A percentile compares a stretch with the other conserved stretches of the same genome.
phyloP scores from a whole-genome alignment of 2,797 vertebrate genomes.

The Huso huso region DNA sequence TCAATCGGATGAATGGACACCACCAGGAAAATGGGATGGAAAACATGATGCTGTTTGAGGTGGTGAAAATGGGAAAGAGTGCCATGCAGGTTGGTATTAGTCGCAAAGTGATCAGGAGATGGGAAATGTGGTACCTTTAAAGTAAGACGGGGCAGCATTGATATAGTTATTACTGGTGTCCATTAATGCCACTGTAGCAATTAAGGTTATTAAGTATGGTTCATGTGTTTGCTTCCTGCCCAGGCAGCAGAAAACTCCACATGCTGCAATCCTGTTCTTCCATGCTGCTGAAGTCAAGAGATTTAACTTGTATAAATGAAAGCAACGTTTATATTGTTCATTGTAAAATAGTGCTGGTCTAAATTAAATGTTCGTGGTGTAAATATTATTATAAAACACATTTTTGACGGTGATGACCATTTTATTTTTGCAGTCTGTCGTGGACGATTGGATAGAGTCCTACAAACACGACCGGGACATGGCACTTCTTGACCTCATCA shows the following conservation, averaged over 20 bases:
- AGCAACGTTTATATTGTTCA: too few relatives aligned
- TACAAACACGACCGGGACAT: conserved; percentile 95
- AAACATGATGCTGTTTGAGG: conserved; percentile 98
- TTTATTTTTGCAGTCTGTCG: conserved; percentile 75
- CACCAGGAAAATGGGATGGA: conserved; percentile 98
- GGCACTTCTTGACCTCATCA: conserved; percentile 95
- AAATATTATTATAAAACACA: conserved; percentile 9
- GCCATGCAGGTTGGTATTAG: conserved; percentile 85
- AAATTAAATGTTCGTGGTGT: conserved; percentile 9
- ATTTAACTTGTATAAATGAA: too few relatives aligned
- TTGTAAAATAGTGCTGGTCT: background rate
- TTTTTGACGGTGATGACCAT: conserved; percentile 4
- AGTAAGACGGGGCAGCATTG: too few relatives aligned
- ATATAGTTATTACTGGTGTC: too few relatives aligned
- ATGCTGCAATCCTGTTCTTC: too few relatives aligned
- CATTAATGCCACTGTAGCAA: too few relatives aligned
- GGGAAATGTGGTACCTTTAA: too few relatives aligned
- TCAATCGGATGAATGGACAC: conserved; percentile 92
- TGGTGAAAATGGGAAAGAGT: conserved; percentile 95
- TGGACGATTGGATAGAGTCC: conserved; percentile 98
- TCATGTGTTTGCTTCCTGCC: too few relatives aligned
- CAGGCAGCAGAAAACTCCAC: too few relatives aligned
- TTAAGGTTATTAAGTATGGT: too few relatives aligned
- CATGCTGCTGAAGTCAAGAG: too few relatives aligned
- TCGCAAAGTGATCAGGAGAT: background rate